Evolutionary conservation across 2,888 invertebrate genomes (phyloP).

Genomic region (Timema cristinae): DNA sequence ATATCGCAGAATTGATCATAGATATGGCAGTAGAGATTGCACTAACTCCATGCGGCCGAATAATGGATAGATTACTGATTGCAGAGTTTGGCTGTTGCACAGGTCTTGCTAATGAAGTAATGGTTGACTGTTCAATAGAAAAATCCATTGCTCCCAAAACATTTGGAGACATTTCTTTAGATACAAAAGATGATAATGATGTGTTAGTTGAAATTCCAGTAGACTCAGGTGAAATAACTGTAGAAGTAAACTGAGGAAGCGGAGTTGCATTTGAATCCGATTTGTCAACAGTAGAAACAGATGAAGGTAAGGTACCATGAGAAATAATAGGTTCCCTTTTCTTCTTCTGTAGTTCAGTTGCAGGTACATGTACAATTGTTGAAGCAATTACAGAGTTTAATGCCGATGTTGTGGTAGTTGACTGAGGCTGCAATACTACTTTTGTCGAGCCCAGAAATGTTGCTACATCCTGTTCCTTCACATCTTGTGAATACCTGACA

Average conservation of each 20-base stretch:
- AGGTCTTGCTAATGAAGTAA: constrained; percentile 5
- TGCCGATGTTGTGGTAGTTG: constrained; percentile 9
- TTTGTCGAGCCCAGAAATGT: not conserved
- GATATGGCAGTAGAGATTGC: constrained; percentile 20
- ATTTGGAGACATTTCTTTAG: not conserved
- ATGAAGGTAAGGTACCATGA: not conserved
- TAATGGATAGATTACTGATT: constrained; percentile 11
- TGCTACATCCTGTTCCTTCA: not conserved
- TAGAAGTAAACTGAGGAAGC: not conserved
- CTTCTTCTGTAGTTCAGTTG: not conserved
- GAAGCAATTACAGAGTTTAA: constrained; percentile 20
- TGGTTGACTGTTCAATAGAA: not conserved
- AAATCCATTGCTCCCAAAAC: not conserved
- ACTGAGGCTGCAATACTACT: not conserved
- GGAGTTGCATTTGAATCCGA: constrained; percentile 29
- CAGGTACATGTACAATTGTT: not conserved
- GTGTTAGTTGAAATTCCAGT: not conserved
- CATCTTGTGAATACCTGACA: constrained; percentile 35
- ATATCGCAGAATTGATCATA: constrained; percentile 21
- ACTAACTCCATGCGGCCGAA: constrained; percentile 15
- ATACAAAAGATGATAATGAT: not conserved
- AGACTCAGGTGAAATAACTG: not conserved
- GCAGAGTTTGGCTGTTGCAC: not conserved
- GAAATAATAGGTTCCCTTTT: not conserved
- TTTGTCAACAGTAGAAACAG: constrained; percentile 7